Evolutionary conservation across 2,113 vertebrate species (phyloP).

Genomic region (Microtus ochrogaster): DNA sequence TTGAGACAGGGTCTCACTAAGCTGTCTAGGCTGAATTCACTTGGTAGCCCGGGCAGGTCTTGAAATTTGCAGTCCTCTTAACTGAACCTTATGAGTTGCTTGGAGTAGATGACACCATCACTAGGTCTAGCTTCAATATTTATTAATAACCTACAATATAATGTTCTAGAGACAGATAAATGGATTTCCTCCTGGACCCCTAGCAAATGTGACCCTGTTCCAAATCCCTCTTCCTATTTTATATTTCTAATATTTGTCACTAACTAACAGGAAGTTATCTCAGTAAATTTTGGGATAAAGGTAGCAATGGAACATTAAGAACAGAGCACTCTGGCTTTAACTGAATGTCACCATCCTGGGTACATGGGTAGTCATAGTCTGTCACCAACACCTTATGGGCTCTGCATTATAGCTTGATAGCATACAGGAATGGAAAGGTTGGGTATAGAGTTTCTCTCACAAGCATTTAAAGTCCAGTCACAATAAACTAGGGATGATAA

Average conservation of each 20-base stretch:
- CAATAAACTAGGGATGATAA: constrained; percentile 4
- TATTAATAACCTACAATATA: neutral
- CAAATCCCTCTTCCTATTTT: neutral
- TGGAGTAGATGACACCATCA: neutral
- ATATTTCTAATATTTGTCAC: neutral
- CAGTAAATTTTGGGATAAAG: neutral
- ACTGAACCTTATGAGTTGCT: neutral
- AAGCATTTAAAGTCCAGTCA: neutral
- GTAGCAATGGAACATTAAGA: neutral
- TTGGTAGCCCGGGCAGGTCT: neutral
- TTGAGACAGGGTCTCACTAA: neutral
- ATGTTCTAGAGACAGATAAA: neutral
- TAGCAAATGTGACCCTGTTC: neutral
- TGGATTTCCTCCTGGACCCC: neutral
- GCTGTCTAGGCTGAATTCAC: neutral
- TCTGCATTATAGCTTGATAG: neutral
- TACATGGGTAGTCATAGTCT: neutral
- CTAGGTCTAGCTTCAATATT: neutral
- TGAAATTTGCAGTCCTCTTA: neutral
- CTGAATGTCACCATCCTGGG: neutral
- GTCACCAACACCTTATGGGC: neutral
- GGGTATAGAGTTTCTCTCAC: neutral
- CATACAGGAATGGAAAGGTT: neutral
- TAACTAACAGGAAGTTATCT: neutral
- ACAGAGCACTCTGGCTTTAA: neutral